Evolutionary conservation across 2,113 vertebrate genomes (phyloP).

Genomic region (Semnornis frantzii): DNA sequence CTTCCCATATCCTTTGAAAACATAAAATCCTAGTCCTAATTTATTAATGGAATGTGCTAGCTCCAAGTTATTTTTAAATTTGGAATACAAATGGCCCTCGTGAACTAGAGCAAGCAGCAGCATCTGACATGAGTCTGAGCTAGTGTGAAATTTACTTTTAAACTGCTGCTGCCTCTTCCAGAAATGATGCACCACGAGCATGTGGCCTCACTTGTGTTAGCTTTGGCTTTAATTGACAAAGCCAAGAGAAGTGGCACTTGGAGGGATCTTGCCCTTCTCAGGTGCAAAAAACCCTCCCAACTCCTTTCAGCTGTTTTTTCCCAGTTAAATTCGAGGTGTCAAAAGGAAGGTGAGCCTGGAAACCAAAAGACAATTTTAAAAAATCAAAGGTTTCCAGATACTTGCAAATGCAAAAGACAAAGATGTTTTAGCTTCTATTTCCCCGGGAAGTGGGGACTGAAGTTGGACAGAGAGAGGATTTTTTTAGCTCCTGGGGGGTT

Average conservation of each 20-base stretch:
- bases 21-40: slow-evolving; percentile 66
- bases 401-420: neutral
- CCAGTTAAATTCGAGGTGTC: neutral
- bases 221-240: slow-evolving; percentile 73
- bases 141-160: slow-evolving; percentile 78
- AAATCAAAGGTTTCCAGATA: neutral
- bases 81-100: slow-evolving; percentile 77
- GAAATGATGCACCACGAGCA: slow-evolving; percentile 79
- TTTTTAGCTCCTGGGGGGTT: neutral
- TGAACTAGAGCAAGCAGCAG: slow-evolving; percentile 75
- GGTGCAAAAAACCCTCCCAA: slow-evolving; percentile 57
- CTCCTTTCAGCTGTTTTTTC: slow-evolving; percentile 52
- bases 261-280: slow-evolving; percentile 45
- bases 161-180: slow-evolving; percentile 71
- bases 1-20: slow-evolving; percentile 64
- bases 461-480: neutral
- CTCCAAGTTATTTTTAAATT: slow-evolving; percentile 76
- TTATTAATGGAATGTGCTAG: slow-evolving; percentile 75
- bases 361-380: neutral
- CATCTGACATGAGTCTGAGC: slow-evolving; percentile 73
- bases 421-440: neutral
- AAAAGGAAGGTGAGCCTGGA: neutral
- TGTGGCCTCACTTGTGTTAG: slow-evolving; percentile 64
- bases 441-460: neutral
- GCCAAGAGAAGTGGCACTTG: slow-evolving; percentile 48